phyloP scores from a whole-genome alignment of 2,113 vertebrate species.

The Lamprotornis superbus region DNA sequence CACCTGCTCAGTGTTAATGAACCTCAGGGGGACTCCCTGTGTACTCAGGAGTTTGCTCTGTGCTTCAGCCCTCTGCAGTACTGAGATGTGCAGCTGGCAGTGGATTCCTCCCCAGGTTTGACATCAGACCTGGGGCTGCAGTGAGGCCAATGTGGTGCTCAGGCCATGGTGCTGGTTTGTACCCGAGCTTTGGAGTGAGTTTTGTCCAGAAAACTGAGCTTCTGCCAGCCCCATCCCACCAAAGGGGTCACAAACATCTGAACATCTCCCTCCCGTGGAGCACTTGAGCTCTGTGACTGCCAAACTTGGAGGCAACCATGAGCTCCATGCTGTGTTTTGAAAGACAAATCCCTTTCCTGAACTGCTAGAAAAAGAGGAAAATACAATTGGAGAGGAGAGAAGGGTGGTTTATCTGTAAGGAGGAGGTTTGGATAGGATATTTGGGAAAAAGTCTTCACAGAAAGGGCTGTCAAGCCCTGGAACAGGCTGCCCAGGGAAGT shows the following conservation, averaged over 20 bases:
- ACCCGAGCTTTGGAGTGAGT: accelerated
- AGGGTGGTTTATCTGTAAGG: not conserved
- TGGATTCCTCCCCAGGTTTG: not conserved
- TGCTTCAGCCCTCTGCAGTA: not conserved
- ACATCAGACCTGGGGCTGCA: not conserved
- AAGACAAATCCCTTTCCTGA: not conserved
- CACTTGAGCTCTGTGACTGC: not conserved
- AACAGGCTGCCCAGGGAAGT: not conserved
- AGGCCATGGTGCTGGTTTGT: not conserved
- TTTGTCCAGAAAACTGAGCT: not conserved
- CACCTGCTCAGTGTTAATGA: not conserved
- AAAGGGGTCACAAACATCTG: accelerated
- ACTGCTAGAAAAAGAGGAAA: not conserved
- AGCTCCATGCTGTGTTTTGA: not conserved
- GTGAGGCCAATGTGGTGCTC: accelerated
- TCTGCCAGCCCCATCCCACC: not conserved
- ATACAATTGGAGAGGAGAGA: not conserved
- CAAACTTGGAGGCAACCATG: not conserved
- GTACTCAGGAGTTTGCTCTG: not conserved
- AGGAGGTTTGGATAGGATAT: accelerated
- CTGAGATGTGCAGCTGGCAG: not conserved
- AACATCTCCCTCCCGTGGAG: not conserved
- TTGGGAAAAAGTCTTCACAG: not conserved
- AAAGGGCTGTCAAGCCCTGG: not conserved
- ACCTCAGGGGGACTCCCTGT: not conserved